Evolutionary conservation across 2,797 vertebrate genomes (phyloP).

Genomic region (Lacerta viridis): DNA sequence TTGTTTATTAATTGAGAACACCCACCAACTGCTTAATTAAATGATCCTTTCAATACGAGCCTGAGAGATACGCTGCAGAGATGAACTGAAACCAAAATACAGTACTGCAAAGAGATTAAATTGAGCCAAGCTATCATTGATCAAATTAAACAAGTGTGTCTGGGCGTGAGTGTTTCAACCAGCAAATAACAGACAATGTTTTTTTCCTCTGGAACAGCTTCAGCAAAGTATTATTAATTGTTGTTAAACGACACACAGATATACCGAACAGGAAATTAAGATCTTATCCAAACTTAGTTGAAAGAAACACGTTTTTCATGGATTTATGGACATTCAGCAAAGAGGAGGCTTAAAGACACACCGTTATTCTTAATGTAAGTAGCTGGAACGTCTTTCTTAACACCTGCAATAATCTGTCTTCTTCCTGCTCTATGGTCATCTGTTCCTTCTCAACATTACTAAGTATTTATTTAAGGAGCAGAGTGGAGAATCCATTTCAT

Average conservation of each 20-base stretch:
- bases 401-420: neutral
- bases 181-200: slow-evolving; percentile 40
- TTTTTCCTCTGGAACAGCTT: slow-evolving; percentile 23
- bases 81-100: neutral
- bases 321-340: neutral
- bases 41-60: neutral
- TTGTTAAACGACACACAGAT: slow-evolving; percentile 33
- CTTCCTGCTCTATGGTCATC: no score
- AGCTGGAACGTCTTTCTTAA: no score
- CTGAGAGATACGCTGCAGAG: neutral
- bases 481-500: no score
- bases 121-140: slow-evolving; percentile 47
- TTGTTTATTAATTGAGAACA: slow-evolving; percentile 19
- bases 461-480: neutral
- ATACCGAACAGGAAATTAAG: slow-evolving; percentile 48
- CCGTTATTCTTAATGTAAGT: neutral
- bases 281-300: slow-evolving; percentile 48
- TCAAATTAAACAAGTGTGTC: slow-evolving; percentile 34
- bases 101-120: slow-evolving; percentile 29
- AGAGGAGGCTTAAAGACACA: neutral
- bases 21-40: neutral
- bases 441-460: neutral
- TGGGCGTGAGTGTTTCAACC: slow-evolving; percentile 15
- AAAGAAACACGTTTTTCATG: neutral
- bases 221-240: slow-evolving; percentile 40